phyloP scores from a whole-genome alignment of 2,113 vertebrate species.

The Protobothrops mucrosquamatus region DNA sequence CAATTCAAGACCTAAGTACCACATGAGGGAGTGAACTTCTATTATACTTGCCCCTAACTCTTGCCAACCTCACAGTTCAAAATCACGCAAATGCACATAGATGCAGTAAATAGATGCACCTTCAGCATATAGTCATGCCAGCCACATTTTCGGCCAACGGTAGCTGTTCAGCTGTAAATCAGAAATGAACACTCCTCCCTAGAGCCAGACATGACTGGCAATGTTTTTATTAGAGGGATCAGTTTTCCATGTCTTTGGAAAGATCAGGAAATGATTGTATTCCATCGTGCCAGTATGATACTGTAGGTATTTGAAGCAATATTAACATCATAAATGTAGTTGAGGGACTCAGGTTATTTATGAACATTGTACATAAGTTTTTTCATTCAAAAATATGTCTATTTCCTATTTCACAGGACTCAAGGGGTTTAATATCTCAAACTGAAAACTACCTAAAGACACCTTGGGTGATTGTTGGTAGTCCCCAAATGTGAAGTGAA shows the following conservation, averaged over 20 bases:
- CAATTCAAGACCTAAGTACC: not conserved
- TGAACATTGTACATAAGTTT: not conserved
- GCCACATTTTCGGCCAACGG: not conserved
- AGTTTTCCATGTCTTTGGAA: not conserved
- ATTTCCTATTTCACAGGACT: not conserved
- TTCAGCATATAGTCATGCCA: not conserved
- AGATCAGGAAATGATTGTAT: not conserved
- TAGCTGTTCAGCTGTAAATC: not conserved
- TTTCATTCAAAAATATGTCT: not conserved
- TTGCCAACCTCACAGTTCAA: not conserved
- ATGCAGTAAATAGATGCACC: not conserved
- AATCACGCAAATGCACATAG: not conserved
- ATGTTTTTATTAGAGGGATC: not conserved
- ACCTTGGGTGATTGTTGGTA: not conserved
- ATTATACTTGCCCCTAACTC: not conserved
- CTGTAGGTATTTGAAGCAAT: not conserved
- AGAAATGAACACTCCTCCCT: not conserved
- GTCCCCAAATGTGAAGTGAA: not conserved
- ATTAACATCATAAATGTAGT: not conserved
- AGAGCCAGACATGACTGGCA: not conserved
- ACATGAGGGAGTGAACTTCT: not conserved
- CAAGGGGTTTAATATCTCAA: not conserved
- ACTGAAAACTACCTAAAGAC: not conserved
- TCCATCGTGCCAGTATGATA: not conserved
- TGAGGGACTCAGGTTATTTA: not conserved